Evolutionary conservation across 2,797 vertebrate genomes (phyloP).

Genomic region (Myotis myotis): DNA sequence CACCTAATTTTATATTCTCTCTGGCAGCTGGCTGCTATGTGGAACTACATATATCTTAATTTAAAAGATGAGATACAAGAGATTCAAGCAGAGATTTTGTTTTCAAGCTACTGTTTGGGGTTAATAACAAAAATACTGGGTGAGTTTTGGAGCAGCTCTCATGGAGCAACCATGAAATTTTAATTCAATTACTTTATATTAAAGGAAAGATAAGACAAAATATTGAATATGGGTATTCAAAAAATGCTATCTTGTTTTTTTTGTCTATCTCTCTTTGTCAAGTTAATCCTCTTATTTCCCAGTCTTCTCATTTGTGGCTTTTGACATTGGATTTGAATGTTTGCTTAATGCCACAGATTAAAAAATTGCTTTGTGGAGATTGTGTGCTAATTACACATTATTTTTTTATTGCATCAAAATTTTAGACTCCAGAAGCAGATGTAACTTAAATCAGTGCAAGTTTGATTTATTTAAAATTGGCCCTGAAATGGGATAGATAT

Average conservation of each 20-base stretch:
- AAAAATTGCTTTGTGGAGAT: slow-evolving; percentile 3
- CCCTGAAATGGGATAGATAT: neutral
- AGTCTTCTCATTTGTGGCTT: neutral
- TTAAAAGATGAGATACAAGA: neutral
- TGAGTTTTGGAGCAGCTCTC: neutral
- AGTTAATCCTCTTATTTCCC: neutral
- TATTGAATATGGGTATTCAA: neutral
- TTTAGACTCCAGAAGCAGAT: neutral
- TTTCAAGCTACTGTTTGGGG: neutral
- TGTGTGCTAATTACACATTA: neutral
- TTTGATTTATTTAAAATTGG: neutral
- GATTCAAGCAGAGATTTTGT: neutral
- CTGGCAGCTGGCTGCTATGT: neutral
- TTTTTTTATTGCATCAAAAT: slow-evolving; percentile 15
- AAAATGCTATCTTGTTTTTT: neutral
- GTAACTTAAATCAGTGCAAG: neutral
- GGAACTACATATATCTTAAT: neutral
- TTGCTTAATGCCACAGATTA: slow-evolving; percentile 5
- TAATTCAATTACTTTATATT: neutral
- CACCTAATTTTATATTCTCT: neutral
- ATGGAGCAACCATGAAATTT: neutral
- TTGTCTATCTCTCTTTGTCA: neutral
- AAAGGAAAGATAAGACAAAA: neutral
- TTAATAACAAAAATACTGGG: neutral
- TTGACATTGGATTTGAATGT: slow-evolving; percentile 1